phyloP scores from a whole-genome alignment of 2,888 invertebrate species.

The Spisula solida region DNA sequence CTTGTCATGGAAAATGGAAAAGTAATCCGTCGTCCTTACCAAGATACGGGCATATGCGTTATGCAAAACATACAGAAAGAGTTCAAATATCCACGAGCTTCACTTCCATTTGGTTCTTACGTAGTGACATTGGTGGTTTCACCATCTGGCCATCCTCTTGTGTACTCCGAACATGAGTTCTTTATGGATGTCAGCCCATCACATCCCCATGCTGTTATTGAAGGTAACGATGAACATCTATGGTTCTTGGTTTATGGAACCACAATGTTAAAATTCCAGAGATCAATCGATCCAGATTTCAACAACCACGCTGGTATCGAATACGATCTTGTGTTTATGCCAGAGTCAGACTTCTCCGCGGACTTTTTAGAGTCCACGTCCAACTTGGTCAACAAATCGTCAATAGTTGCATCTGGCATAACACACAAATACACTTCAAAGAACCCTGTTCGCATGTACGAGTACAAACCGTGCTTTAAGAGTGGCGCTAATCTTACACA shows the following conservation, averaged over 20 bases:
- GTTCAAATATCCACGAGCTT: conserved; percentile 74
- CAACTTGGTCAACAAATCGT: conserved; percentile 66
- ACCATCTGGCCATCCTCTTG: conserved; percentile 72
- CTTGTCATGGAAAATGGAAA: conserved; percentile 67
- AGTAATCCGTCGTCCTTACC: conserved; percentile 75
- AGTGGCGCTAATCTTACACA: conserved; percentile 62
- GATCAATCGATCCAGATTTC: conserved; percentile 82
- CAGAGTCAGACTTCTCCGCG: conserved; percentile 68
- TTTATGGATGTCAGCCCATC: conserved; percentile 78
- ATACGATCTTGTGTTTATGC: conserved; percentile 81
- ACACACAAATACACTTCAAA: conserved; percentile 75
- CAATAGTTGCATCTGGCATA: conserved; percentile 72
- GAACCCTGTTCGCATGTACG: conserved; percentile 78
- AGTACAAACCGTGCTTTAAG: conserved; percentile 77
- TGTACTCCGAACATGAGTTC: conserved; percentile 67
- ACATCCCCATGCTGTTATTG: conserved; percentile 78
- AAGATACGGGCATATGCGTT: conserved; percentile 72
- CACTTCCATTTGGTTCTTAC: conserved; percentile 81
- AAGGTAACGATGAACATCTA: conserved; percentile 75
- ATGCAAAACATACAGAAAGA: conserved; percentile 71
- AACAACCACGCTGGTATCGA: conserved; percentile 79
- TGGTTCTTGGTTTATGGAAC: conserved; percentile 80
- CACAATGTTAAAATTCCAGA: conserved; percentile 78
- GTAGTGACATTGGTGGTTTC: conserved; percentile 80
- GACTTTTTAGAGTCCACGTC: conserved; percentile 54